phyloP scores from a whole-genome alignment of 1,140 invertebrate species.

The Tribolium castaneum region DNA sequence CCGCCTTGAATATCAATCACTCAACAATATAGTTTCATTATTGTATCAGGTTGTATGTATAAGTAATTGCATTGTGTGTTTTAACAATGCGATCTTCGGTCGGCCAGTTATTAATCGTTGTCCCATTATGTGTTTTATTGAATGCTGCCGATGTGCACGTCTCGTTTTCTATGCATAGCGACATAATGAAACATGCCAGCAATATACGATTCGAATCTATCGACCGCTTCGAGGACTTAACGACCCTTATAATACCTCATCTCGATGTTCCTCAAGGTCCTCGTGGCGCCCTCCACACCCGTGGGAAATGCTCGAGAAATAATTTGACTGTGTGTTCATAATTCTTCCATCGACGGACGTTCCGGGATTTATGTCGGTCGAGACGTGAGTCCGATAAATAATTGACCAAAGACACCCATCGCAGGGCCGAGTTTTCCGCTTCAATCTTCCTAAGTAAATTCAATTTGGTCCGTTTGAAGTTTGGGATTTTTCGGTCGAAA shows the following conservation, averaged over 20 bases:
- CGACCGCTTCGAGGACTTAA: neutral
- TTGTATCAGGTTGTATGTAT: constrained; percentile 38
- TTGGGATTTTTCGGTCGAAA: constrained; percentile 22
- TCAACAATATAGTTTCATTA: constrained; percentile 40
- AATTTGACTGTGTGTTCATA: constrained; percentile 17
- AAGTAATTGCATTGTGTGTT: constrained; percentile 41
- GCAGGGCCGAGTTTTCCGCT: constrained; percentile 7
- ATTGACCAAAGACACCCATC: neutral
- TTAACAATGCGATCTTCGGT: constrained; percentile 40
- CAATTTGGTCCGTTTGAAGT: constrained; percentile 25
- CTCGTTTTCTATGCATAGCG: constrained; percentile 26
- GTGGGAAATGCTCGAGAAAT: constrained; percentile 24
- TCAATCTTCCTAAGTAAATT: constrained; percentile 11
- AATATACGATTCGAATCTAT: constrained; percentile 28
- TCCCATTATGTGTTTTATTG: constrained; percentile 37
- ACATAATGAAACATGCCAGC: constrained; percentile 33
- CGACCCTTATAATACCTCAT: constrained; percentile 7
- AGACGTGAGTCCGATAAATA: constrained; percentile 11
- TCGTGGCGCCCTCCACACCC: neutral
- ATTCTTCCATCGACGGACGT: constrained; percentile 6
- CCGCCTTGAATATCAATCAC: constrained; percentile 31
- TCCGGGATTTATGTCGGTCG: neutral
- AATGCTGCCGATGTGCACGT: constrained; percentile 31
- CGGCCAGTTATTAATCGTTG: constrained; percentile 39
- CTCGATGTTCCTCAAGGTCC: neutral